Evolutionary conservation across 2,888 invertebrate genomes (phyloP).

Genomic region (Magallana nippona): DNA sequence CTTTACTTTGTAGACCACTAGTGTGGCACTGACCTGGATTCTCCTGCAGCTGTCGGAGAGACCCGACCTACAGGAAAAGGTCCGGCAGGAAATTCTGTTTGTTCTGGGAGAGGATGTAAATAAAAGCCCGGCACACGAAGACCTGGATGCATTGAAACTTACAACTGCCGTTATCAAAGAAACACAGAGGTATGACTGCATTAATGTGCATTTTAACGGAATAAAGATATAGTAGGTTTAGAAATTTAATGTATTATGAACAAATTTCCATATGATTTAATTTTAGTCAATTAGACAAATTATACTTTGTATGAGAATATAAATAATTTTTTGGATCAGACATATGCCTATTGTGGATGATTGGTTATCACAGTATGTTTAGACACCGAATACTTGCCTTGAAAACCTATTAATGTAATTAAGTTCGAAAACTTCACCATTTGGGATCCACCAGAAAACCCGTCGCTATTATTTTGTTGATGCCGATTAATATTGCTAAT

Average conservation of each 20-base stretch:
- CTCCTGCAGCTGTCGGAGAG: conserved; percentile 68
- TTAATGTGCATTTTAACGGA: no score
- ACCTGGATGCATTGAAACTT: conserved; percentile 66
- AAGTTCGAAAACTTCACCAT: neutral
- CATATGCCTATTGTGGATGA: no score
- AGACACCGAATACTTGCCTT: no score
- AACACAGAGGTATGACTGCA: conserved; percentile 64
- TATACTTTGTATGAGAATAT: no score
- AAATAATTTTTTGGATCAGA: no score
- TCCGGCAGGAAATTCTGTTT: conserved; percentile 63
- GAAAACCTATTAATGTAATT: no score
- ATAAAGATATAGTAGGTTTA: no score
- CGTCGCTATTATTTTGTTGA: neutral
- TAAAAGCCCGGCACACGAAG: conserved; percentile 56
- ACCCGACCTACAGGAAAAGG: conserved; percentile 68
- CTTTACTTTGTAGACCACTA: conserved; percentile 70
- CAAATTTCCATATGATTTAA: no score
- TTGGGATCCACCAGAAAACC: neutral
- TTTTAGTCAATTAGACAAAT: no score
- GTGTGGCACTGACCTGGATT: conserved; percentile 68
- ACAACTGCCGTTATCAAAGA: conserved; percentile 71
- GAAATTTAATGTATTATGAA: no score
- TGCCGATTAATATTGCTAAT: neutral
- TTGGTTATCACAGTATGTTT: no score
- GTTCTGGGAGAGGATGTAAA: conserved; percentile 49